These are phyloP conservation scores for Oligia strigilis DNA, from an alignment of 2,888 invertebrate genomes.

Conservation along the genomic window DNA sequence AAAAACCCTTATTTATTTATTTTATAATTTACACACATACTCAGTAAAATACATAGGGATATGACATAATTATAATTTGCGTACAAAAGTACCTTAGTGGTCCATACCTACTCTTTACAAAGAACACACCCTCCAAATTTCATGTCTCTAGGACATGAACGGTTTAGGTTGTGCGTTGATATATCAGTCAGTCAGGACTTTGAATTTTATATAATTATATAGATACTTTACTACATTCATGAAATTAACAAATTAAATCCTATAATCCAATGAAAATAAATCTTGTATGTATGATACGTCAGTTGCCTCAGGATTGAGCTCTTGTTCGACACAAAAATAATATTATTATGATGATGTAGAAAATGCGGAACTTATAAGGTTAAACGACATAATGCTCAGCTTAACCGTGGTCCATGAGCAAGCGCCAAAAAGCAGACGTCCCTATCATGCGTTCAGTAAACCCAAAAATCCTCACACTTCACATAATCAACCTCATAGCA, in stretches of 20 bases:
- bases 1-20: no score
- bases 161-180: no score
- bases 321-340: not conserved
- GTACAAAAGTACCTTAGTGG: no score
- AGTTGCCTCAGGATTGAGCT: not conserved
- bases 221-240: not conserved
- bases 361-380: not conserved
- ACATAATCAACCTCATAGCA: constrained; percentile 19
- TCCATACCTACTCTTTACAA: no score
- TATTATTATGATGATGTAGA: not conserved
- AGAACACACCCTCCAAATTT: no score
- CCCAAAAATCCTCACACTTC: not conserved
- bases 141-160: no score
- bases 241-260: not conserved
- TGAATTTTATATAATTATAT: no score
- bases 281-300: not conserved
- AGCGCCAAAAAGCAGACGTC: not conserved
- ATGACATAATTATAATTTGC: no score
- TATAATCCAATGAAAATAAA: constrained; percentile 2
- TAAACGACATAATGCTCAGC: not conserved
- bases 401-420: no score
- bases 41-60: no score
- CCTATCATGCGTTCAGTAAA: not conserved
- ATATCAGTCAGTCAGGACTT: no score
- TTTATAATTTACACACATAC: no score